Evolutionary conservation across 1,140 invertebrate species (phyloP).

Genomic region (Orussus abietinus): DNA sequence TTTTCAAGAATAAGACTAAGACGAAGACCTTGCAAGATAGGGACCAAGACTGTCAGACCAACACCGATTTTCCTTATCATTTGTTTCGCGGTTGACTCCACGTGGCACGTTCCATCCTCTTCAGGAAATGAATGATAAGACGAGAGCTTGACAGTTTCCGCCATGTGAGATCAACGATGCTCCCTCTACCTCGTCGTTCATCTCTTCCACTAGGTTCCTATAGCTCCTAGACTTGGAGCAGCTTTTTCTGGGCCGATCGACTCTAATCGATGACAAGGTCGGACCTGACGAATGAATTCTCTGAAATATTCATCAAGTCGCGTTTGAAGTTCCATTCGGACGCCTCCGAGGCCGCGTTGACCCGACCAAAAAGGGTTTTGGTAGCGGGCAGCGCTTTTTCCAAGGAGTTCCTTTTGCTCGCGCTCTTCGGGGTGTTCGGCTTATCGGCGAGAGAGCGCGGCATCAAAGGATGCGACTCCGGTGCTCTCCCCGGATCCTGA

Average conservation of each 20-base stretch:
- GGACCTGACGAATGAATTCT: constrained; percentile 12
- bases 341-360: no score
- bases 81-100: no score
- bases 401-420: constrained; percentile 3
- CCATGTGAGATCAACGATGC: no score
- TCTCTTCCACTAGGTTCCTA: constrained; percentile 16
- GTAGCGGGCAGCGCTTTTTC: no score
- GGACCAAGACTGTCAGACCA: no score
- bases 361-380: no score
- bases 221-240: constrained; percentile 9
- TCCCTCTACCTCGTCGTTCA: constrained; percentile 8
- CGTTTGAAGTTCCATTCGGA: no score
- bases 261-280: constrained; percentile 16
- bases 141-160: constrained; percentile 1
- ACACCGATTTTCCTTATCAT: no score
- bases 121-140: constrained; percentile 9
- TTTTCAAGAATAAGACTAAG: no score
- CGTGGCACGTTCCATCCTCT: constrained; percentile 27
- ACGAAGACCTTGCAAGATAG: no score
- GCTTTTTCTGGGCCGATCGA: constrained; percentile 7
- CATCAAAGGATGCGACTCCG: constrained; percentile 13
- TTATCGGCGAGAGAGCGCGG: constrained; percentile 5
- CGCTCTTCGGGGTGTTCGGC: neutral
- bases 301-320: constrained; percentile 23
- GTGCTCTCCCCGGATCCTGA: no score